Evolutionary conservation across 2,113 vertebrate species (phyloP), one percentile per base, ranked within the genome.

Genomic region (Indri indri): DNA sequence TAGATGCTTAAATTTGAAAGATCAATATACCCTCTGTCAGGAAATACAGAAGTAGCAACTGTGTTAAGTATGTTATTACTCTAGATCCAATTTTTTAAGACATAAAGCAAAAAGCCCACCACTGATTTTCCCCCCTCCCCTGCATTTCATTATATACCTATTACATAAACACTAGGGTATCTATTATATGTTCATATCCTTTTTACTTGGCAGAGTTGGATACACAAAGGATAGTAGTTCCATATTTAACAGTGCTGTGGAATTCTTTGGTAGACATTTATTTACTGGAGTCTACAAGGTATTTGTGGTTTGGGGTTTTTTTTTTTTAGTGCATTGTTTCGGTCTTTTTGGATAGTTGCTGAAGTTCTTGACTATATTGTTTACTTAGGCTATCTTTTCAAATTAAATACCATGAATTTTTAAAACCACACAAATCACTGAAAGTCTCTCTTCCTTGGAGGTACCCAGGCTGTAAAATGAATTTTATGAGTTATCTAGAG

Each of bases 321-420:
- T 42, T 32, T 74, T 57, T 47, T 59, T 59, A 6, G n/a, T 79
- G 2, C 52, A 74, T 42, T 59, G 11, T 23, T 40, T 84, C n/a
- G n/a, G 57, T 59, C 14, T 50, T 91, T 65, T 70, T 85, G 25
- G 83, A 59, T 94, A 71, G n/a, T 88, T 85, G 25, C 25, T 73
- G 42, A 93, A 70, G 32, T 81, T 85, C 22, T 68, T 96, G 3
- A 63, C 63, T 70, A 1, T 66, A 54, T 87, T 92, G 65, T 91
- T 70, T 96, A 57, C 11, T 74, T 96, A 68, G 79, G 1, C 9
- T 50, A 23, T 90, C 10, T 14, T 92, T 88, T 77, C 7, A 68
- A 90, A 65, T 88, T 88, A 94, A 91, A 85, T 74, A 66, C 10
- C 76, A 66, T n/a, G 57, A 37, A 71, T 81, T 88, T 97, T 85